Evolutionary conservation across 1,140 invertebrate species (phyloP), one percentile per base, ranked within the genome.

Genomic region (Laupala kohalensis): DNA sequence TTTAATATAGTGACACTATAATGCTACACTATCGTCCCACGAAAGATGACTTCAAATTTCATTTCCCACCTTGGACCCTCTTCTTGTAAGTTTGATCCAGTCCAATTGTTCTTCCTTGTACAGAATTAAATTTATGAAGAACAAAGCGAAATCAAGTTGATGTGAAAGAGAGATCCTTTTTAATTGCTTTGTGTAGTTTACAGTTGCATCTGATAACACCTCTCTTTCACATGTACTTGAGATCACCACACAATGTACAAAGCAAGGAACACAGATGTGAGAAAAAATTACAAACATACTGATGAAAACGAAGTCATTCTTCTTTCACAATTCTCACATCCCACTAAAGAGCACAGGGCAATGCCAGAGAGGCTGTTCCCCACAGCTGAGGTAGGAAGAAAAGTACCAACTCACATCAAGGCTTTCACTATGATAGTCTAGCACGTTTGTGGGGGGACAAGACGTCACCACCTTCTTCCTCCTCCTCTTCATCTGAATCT

Each of bases 401-500:
- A n/a, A 53, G 37, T 53, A 53, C 37, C 37, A 53, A 53, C 37
- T 13, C 9, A 53, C 37, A 13, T 53, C 19, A 53, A 9, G 37
- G 37, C 37, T 13, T 53, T 53, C 69, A 86, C 84, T 85, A 86
- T 85, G 84, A 84, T 67, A 88, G 81, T 75, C 86, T 81, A 75
- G 85, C 83, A 76, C 87, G 81, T 77, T 88, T 88, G 71, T 83
- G 80, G 27, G 83, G 80, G 71, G 85, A 84, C 74, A 79, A 81
- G 73, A 80, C 77, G 28, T 79, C 81, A 69, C 87, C 86, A 24
- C 83, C 82, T 53, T 83, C 88, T 64, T 93, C 91, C 72, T 94
- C 92, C 69, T 96, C 94, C 75, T 97, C 95, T 76, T 96, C 95
- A 76, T 96, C 94, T 0, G 92, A 95, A 80, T 97, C 95, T 71